Conservation (phyloP, 1,140 invertebrate genomes). For the Drosophila ogumai region DNA sequence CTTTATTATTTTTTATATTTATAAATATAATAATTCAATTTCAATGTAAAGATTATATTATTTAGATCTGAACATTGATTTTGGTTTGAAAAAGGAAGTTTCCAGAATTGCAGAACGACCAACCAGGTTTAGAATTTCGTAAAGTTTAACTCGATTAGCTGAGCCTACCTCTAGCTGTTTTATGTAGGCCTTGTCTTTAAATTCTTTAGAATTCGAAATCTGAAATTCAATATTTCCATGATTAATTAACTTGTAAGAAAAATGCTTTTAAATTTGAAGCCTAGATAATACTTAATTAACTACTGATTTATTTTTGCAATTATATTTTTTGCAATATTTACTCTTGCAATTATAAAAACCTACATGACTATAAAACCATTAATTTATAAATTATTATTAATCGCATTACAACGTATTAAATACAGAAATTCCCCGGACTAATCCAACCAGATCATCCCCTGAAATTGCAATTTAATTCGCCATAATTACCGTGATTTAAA, state of each 20-base stretch:
- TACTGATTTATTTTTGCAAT: neutral
- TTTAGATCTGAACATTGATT: neutral
- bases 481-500: slow-evolving; percentile 12
- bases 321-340: too few relatives aligned
- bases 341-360: too few relatives aligned
- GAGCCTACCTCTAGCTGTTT: neutral
- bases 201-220: neutral
- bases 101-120: too few relatives aligned
- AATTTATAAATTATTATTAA: too few relatives aligned
- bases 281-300: neutral
- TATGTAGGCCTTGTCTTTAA: neutral
- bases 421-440: neutral
- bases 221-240: neutral
- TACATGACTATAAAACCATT: neutral
- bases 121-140: neutral
- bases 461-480: slow-evolving; percentile 19
- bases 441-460: neutral
- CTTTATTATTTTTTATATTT: too few relatives aligned
- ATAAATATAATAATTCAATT: too few relatives aligned
- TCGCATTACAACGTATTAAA: too few relatives aligned
- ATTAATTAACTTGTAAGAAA: neutral
- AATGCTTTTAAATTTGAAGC: neutral
- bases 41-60: neutral
- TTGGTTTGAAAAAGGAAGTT: neutral
- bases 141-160: neutral